Percentiles rank a stretch among this genome's conserved stretches.
Evolutionary conservation across 2,888 invertebrate genomes (phyloP).

Genomic region (Gisinianus flammeolus): DNA sequence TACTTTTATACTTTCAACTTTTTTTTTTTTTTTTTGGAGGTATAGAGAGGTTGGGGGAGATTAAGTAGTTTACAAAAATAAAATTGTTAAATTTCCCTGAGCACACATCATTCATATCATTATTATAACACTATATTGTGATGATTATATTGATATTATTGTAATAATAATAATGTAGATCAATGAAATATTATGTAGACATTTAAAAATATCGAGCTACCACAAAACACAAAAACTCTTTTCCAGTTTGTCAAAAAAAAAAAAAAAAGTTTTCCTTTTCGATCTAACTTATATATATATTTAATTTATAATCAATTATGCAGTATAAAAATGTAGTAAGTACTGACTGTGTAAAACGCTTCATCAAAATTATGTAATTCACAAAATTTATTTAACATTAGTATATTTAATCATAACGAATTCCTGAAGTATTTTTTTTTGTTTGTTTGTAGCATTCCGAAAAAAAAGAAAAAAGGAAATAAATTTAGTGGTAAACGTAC

Average conservation of each 20-base stretch:
- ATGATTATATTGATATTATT: neutral
- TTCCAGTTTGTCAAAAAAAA: neutral
- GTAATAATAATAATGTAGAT: conserved; percentile 13
- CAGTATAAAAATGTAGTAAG: too few relatives aligned
- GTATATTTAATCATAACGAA: too few relatives aligned
- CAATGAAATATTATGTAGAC: conserved; percentile 1
- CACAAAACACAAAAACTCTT: conserved; percentile 6
- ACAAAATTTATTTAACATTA: too few relatives aligned
- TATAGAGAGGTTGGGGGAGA: too few relatives aligned
- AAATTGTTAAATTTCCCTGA: conserved; percentile 28
- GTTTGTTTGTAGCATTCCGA: too few relatives aligned
- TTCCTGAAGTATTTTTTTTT: too few relatives aligned
- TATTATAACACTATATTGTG: neutral
- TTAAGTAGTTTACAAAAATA: conserved; percentile 26
- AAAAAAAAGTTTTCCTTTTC: neutral
- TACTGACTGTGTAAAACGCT: too few relatives aligned
- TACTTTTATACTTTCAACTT: neutral
- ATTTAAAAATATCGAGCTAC: conserved; percentile 27
- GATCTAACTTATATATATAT: too few relatives aligned
- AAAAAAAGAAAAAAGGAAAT: too few relatives aligned
- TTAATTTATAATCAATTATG: too few relatives aligned
- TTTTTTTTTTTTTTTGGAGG: neutral
- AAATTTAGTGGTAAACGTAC: too few relatives aligned
- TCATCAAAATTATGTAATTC: too few relatives aligned
- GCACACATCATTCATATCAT: neutral